phyloP scores from a whole-genome alignment of 2,797 vertebrate genomes.

The Mareca strepera region DNA sequence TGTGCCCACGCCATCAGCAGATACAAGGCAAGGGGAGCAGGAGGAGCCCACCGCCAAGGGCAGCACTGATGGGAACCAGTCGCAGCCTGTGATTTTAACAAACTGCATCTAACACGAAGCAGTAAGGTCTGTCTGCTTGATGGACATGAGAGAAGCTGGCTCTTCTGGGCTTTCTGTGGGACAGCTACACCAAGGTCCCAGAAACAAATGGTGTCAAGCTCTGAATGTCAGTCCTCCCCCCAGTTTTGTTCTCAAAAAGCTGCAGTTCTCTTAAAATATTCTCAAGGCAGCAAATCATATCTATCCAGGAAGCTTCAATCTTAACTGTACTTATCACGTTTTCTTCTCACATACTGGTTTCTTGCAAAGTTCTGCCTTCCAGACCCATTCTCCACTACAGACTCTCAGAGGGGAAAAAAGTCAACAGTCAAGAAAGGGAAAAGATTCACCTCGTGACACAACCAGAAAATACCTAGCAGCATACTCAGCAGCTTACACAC shows the following conservation, averaged over 20 bases:
- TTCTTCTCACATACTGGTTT: not conserved
- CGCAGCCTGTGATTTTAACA: not conserved
- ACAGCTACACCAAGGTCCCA: not conserved
- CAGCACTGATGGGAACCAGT: not conserved
- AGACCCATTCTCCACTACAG: not conserved
- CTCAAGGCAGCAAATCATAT: not conserved
- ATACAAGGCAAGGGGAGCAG: accelerated
- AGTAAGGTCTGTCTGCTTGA: not conserved
- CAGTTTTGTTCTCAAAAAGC: not conserved
- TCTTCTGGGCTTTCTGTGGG: not conserved
- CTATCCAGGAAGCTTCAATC: not conserved
- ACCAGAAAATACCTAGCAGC: not conserved
- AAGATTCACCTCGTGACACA: not conserved
- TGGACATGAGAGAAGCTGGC: not conserved
- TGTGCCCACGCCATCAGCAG: not conserved
- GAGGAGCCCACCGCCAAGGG: accelerated
- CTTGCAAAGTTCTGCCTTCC: not conserved
- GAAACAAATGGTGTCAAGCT: not conserved
- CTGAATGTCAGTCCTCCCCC: not conserved
- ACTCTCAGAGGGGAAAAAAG: not conserved
- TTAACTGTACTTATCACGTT: not conserved
- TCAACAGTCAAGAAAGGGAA: not conserved
- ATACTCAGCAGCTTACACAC: not conserved
- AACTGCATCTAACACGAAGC: not conserved
- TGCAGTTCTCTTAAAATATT: not conserved